Evolutionary conservation across 2,113 vertebrate species (phyloP), one percentile per base, ranked within the genome.

Genomic region (Rhinichthys klamathensis): DNA sequence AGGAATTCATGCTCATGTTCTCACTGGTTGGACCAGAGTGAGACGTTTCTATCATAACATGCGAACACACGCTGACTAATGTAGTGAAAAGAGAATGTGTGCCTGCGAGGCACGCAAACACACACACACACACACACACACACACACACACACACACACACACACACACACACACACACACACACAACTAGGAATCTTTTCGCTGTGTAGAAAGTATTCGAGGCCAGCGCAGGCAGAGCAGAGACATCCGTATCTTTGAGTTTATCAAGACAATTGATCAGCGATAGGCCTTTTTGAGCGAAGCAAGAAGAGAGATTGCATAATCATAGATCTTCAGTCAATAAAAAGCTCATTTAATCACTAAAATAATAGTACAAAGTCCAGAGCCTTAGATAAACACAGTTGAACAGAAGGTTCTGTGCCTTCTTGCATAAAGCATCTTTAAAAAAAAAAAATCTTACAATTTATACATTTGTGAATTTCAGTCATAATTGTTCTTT

Each of bases 41-140:
- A 44, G 80, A 56, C 51, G 18, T 30, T 70, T 84, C 86, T 65
- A 76, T 27, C n/a, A 12, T 38, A 69, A 58, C 83, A 84, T 85
- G 86, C 80, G 70, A 75, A 30, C 49, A 82, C 86, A 76, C 23
- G 86, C 79, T 81, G 46, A 67, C 30, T 81, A 87, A 87, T 65
- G 65, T 12, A 58, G 18, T 56, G 74, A 84, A 38, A 78, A 41
- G 27, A 73, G 83, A 87, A 85, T 70, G 38, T 18, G 21, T 76
- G 60, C 58, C 83, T 67, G 49, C 41, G 32, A 27, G 85, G 54
- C 38, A 65, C 4, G 4, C 27, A 82, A 6, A 82, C 0, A 82
- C 61, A 35, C 61, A 30, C 56, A 27, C 77, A 38, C 21, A 25
- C 76, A 38, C 75, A 32, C 76, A n/a, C 75, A 51, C 44, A 44